Evolutionary conservation across 2,888 invertebrate genomes (phyloP).

Genomic region (Drosophila cyrtoloma): DNA sequence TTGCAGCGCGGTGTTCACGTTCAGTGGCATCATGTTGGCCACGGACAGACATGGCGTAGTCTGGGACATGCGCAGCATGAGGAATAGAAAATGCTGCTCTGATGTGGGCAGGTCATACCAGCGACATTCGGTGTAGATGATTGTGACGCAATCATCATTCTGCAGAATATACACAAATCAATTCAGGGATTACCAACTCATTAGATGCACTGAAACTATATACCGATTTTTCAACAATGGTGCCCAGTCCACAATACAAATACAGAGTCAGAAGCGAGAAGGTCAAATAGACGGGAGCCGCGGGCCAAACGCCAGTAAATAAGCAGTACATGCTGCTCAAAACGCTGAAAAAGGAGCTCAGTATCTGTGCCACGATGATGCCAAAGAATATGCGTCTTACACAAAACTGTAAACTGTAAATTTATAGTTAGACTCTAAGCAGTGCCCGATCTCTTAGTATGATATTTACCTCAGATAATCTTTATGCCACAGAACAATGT

Average conservation of each 20-base stretch:
- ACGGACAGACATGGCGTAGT: slow-evolving; percentile 43
- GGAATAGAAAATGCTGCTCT: slow-evolving; percentile 57
- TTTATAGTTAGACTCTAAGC: not conserved
- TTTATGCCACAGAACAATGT: slow-evolving; percentile 55
- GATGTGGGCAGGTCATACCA: slow-evolving; percentile 64
- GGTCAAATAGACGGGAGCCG: slow-evolving; percentile 45
- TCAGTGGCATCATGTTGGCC: slow-evolving; percentile 59
- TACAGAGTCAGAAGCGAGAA: slow-evolving; percentile 49
- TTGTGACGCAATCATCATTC: slow-evolving; percentile 57
- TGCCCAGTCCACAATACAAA: slow-evolving; percentile 60
- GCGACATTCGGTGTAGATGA: slow-evolving; percentile 58
- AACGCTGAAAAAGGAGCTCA: slow-evolving; percentile 32
- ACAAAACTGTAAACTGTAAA: slow-evolving; percentile 27
- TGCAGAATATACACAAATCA: slow-evolving; percentile 14
- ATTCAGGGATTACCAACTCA: not conserved
- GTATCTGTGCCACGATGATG: slow-evolving; percentile 44
- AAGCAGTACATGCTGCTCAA: slow-evolving; percentile 51
- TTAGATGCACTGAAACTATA: not conserved
- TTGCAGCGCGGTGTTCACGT: slow-evolving; percentile 59
- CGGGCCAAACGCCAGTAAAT: slow-evolving; percentile 52
- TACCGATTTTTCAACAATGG: slow-evolving; percentile 58
- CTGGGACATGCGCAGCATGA: slow-evolving; percentile 67
- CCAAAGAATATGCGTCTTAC: slow-evolving; percentile 32
- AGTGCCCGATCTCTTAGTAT: not conserved
- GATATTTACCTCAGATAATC: slow-evolving; percentile 49